Conservation (phyloP, 2,113 vertebrate genomes). For the Sceloporus tristichus region DNA sequence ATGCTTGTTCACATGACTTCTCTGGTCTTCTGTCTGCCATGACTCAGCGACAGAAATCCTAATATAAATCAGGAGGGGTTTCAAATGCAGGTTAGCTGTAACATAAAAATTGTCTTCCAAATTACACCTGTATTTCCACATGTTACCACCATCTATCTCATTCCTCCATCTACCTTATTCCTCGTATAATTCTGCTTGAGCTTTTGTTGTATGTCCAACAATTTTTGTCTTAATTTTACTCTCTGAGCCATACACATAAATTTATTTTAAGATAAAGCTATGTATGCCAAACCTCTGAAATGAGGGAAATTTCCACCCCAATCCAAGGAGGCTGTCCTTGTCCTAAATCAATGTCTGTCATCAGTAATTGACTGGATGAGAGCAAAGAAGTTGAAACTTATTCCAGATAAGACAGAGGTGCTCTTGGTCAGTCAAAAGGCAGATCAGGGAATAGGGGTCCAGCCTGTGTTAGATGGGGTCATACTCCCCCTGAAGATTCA, state of each 20-base stretch:
- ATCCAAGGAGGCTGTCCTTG: too few species aligned
- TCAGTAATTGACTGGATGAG: too few species aligned
- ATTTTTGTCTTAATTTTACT: neutral
- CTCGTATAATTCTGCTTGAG: neutral
- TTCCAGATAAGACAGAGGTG: too few species aligned
- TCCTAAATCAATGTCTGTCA: too few species aligned
- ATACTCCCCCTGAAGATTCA: too few species aligned
- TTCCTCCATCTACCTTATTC: neutral
- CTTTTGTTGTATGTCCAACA: conserved; percentile 21
- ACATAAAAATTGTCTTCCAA: conserved; percentile 61
- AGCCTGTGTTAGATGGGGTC: too few species aligned
- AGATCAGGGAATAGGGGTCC: too few species aligned
- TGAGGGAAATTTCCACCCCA: neutral
- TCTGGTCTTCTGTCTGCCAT: conserved; percentile 99
- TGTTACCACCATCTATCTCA: neutral
- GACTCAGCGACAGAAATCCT: conserved; percentile 97
- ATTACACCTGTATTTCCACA: conserved; percentile 54
- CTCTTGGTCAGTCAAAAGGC: too few species aligned
- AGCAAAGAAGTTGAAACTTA: too few species aligned
- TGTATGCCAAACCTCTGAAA: neutral
- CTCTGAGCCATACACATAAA: too few species aligned
- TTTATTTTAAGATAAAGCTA: neutral
- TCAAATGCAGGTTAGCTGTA: conserved; percentile 67
- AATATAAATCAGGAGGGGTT: conserved; percentile 58
- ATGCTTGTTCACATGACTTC: conserved; percentile 99